Evolutionary conservation across 1,140 invertebrate species (phyloP), one percentile per base, ranked within the genome.

Genomic region (Hyphantria cunea): DNA sequence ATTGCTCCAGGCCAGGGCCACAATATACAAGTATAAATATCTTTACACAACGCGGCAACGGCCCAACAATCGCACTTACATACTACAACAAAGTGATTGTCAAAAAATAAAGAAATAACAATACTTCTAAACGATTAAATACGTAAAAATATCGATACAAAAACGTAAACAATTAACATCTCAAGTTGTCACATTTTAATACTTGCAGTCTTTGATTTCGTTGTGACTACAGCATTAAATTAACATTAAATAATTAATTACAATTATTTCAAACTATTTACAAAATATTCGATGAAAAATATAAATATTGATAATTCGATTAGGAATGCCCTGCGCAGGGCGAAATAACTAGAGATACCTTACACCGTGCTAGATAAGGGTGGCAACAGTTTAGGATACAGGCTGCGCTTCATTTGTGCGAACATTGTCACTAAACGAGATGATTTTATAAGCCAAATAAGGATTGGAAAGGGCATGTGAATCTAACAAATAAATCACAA

Each of bases 191-290:
- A 44, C 65, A 59, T 56, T 67, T 77, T 74, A 83, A 84, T 78
- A 86, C 80, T 82, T 77, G 84, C 87, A 88, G 87, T 90, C 87
- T 90, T 90, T 88, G 83, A 85, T 86, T 87, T 85, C 84, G 82
- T 90, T 90, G 87, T 90, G 87, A 90, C 87, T 88, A 90, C 77
- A 87, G 84, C 82, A 79, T 82, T 80, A 71, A 70, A 72, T 72
- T 64, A 72, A 66, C 31, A n/a, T 64, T 67, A 67, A 76, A 49
- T 50, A 56, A 61, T 44, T 62, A 64, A 73, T 65, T 12, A 58
- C 44, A 58, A n/a, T n/a, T n/a, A 31, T 3, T 39, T 41, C 32
- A 58, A 74, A 71, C 74, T 88, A 86, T 85, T 78, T 84, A 86
- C 83, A 86, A 39, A 77, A 55, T 81, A 88, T 86, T 86, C 82